Evolutionary conservation across 2,888 invertebrate species (phyloP).

Genomic region (Microctonus aethiopoides): DNA sequence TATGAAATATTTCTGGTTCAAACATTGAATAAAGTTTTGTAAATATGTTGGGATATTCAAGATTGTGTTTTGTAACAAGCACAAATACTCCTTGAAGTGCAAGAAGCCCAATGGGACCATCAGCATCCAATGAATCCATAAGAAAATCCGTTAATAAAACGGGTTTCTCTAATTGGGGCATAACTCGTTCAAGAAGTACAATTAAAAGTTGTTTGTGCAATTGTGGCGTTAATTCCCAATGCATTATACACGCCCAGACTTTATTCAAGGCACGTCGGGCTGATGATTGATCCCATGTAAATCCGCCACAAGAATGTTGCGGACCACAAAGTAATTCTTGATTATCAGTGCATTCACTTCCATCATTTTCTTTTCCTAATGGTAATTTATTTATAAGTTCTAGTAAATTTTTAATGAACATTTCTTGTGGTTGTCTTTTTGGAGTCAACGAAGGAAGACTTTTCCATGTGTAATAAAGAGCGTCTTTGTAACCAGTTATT

Average conservation of each 20-base stretch:
- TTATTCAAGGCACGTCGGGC: constrained; percentile 75
- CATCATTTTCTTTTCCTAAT: constrained; percentile 68
- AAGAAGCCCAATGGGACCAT: constrained; percentile 88
- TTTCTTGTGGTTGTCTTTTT: constrained; percentile 70
- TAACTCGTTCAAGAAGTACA: constrained; percentile 83
- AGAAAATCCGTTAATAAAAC: constrained; percentile 90
- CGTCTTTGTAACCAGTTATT: constrained; percentile 79
- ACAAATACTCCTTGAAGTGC: constrained; percentile 93
- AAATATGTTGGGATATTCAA: constrained; percentile 96
- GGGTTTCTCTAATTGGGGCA: constrained; percentile 84
- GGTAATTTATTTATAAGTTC: constrained; percentile 73
- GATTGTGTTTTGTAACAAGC: constrained; percentile 89
- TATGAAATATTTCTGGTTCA: constrained; percentile 90
- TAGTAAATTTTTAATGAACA: constrained; percentile 74
- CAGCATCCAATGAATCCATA: constrained; percentile 87
- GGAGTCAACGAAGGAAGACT: constrained; percentile 71
- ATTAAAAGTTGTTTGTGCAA: constrained; percentile 83
- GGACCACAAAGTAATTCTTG: constrained; percentile 56
- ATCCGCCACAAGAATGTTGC: constrained; percentile 60
- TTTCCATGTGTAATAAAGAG: constrained; percentile 79
- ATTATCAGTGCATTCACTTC: constrained; percentile 45
- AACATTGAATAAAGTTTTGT: constrained; percentile 95
- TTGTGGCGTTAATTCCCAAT: constrained; percentile 76
- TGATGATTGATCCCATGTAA: constrained; percentile 72
- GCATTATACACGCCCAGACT: constrained; percentile 82